A percentile compares a stretch with the other conserved stretches of the same genome.
These are phyloP conservation scores for Papilio demoleus DNA, from an alignment of 2,888 invertebrate genomes.

Conservation along the genomic window DNA sequence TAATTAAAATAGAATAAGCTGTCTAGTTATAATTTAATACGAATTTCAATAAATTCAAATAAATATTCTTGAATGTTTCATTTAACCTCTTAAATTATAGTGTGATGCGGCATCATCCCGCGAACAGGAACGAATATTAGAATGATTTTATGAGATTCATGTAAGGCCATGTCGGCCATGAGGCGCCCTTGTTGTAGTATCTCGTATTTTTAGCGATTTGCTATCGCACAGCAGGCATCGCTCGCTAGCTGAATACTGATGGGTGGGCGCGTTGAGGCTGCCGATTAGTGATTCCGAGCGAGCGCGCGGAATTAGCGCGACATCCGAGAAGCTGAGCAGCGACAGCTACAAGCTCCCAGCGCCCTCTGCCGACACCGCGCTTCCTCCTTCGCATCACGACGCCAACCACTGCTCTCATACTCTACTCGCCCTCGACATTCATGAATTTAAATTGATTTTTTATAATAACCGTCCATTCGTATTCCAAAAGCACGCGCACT, in stretches of 20 bases:
- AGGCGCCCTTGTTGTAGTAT: conserved; percentile 68
- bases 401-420: conserved; percentile 41
- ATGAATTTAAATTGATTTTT: conserved; percentile 53
- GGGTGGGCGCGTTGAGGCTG: conserved; percentile 48
- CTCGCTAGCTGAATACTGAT: conserved; percentile 74
- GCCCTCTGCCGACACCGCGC: conserved; percentile 45
- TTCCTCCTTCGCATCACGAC: conserved; percentile 50
- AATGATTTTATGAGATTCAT: conserved; percentile 69
- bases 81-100: not conserved
- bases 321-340: conserved; percentile 68
- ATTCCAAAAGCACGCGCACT: conserved; percentile 48
- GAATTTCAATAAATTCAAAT: conserved; percentile 30
- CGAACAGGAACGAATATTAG: conserved; percentile 58
- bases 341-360: conserved; percentile 22
- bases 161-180: conserved; percentile 73
- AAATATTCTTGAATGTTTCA: not conserved
- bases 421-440: conserved; percentile 36
- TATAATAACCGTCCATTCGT: conserved; percentile 47
- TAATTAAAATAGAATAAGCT: conserved; percentile 43
- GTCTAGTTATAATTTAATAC: conserved; percentile 31
- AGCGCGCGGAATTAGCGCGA: conserved; percentile 78
- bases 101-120: not conserved
- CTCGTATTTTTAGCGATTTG: conserved; percentile 80
- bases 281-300: conserved; percentile 73
- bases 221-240: conserved; percentile 57